phyloP scores from a whole-genome alignment of 2,113 vertebrate genomes.

The Apus apus region DNA sequence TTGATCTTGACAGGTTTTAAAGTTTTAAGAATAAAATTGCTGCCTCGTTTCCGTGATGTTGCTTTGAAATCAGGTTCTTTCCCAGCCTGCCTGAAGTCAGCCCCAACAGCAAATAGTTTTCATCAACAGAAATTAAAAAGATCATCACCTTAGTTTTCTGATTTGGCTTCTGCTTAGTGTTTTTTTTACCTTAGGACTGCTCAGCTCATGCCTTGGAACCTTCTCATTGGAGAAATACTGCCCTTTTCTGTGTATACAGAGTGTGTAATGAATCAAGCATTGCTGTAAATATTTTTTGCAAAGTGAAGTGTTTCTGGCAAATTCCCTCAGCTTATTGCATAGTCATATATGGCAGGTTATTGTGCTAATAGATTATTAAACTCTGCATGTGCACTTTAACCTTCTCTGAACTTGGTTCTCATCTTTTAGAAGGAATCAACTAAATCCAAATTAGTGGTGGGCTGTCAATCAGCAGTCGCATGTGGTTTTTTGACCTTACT shows the following conservation, averaged over 20 bases:
- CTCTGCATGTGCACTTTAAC: slow-evolving; percentile 4
- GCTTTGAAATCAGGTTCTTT: background rate
- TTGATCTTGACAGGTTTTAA: background rate
- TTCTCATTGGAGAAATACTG: background rate
- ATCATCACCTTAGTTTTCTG: background rate
- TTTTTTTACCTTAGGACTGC: background rate
- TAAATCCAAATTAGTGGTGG: slow-evolving; percentile 23
- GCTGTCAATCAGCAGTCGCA: background rate
- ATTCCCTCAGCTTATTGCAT: background rate
- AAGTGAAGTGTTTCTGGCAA: slow-evolving; percentile 43
- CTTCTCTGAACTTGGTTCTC: slow-evolving; percentile 25
- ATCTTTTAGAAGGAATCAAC: slow-evolving; percentile 27
- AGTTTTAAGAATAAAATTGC: background rate
- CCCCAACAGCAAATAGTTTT: background rate
- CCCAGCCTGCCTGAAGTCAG: background rate
- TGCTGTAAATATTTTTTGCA: slow-evolving; percentile 24
- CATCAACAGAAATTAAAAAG: background rate
- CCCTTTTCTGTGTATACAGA: background rate
- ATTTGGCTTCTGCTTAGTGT: background rate
- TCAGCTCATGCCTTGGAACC: background rate
- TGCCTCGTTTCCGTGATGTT: background rate
- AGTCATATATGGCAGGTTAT: slow-evolving; percentile 18
- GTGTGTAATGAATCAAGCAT: background rate
- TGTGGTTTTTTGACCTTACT: background rate
- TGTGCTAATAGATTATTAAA: slow-evolving; percentile 36